Evolutionary conservation across 2,797 vertebrate species (phyloP), one percentile per base, ranked within the genome.

Genomic region (Myotis daubentonii): DNA sequence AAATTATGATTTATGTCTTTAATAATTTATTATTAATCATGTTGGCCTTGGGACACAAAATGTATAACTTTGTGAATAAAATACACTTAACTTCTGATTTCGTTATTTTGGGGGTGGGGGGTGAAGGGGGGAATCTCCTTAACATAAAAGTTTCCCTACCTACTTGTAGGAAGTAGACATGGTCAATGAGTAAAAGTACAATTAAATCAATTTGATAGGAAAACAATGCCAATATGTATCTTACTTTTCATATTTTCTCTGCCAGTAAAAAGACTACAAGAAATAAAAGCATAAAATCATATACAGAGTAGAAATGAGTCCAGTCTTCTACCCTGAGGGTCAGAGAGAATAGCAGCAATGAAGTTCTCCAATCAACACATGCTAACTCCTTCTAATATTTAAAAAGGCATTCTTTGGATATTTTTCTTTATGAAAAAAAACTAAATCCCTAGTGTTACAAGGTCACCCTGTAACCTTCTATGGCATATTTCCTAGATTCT

Each of bases 1-100:
- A 93, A 91, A 95, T 93, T 70, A 94, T 94, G 60, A 96, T 89
- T 92, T 81, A 88, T 87, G 13, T 80, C 22, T 68, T 74, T 53
- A 80, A 75, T 15, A 23, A 12, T 86, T 93, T 89, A 84, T 74
- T 93, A 88, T 88, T 86, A 92, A 89, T 92, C 55, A 87, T 79
- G 17, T 79, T 94, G 47, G 4, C n/a, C 11, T 91, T 81, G 75
- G 44, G 57, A 28, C n/a, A 92, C 3, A 90, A 68, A 91, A 85
- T 86, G 12, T 33, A 38, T 89, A 92, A 25, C 87, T 75, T 62
- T 91, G 28, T 87, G 70, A 94, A 85, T 87, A 80, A 94, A 93
- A 91, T 55, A 87, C 2, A 72, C 62, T 88, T 94, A 62, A 87
- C 95, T 94, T 93, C 28, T n/a, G 53, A 95, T 15, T 90, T 41